Percentiles rank a stretch among this genome's conserved stretches.
Conservation (phyloP, 2,797 vertebrate species). For the Astyanax mexicanus region DNA sequence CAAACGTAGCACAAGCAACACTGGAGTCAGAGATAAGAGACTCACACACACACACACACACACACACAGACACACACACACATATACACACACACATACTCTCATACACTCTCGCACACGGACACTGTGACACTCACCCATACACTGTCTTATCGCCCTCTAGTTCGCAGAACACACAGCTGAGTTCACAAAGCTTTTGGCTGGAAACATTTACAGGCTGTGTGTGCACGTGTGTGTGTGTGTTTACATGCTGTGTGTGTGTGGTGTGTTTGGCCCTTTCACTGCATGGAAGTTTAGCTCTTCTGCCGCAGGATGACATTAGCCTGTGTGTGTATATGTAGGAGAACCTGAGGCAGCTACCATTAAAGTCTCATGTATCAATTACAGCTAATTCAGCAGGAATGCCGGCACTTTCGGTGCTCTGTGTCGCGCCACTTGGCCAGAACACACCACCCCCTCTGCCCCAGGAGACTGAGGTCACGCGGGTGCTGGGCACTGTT, state of each 20-base stretch:
- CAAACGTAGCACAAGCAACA: slow-evolving; percentile 73
- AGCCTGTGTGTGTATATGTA: slow-evolving; percentile 25
- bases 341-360: slow-evolving; percentile 26
- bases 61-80: not conserved
- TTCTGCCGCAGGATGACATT: not conserved
- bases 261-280: slow-evolving; percentile 16
- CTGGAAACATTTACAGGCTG: slow-evolving; percentile 15
- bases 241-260: slow-evolving; percentile 6
- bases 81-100: slow-evolving; percentile 37
- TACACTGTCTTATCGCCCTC: slow-evolving; percentile 41
- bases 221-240: slow-evolving; percentile 19
- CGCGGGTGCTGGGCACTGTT: no score
- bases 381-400: slow-evolving; percentile 48
- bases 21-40: slow-evolving; percentile 74
- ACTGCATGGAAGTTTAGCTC: not conserved
- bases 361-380: slow-evolving; percentile 37
- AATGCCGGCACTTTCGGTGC: slow-evolving; percentile 15
- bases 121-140: slow-evolving; percentile 15
- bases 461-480: not conserved
- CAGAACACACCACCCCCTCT: slow-evolving; percentile 24
- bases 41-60: slow-evolving; percentile 48
- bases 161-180: slow-evolving; percentile 43
- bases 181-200: slow-evolving; percentile 44
- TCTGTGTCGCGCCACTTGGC: slow-evolving; percentile 14
- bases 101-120: slow-evolving; percentile 8